Base-by-base conservation (phyloP, 2,888 invertebrate species). In the Glyphotaelius pellucidus region DNA sequence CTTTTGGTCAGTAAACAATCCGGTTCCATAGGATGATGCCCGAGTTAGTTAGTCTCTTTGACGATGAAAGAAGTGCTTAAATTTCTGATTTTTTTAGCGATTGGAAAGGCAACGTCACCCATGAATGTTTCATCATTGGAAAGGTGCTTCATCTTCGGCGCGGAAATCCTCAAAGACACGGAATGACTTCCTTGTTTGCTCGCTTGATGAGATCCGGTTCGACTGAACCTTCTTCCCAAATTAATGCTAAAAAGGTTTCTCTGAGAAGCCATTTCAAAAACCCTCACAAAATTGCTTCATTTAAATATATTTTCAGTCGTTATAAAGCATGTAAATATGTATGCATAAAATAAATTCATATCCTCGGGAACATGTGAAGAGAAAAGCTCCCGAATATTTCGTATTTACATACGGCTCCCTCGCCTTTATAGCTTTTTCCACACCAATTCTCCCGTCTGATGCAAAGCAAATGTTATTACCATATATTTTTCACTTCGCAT, bases 161-260 rank as follows among this genome's bases (percentile, higher is more conserved):
- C 83, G 83, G 83, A 83, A 83, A 83, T 83, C 35, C 83, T 83
- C 35, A 1, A 19, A 83, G 83, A 32, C 35, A 83, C 11, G 35
- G 35, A 25, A 35, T n/a, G 83, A 83, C 83, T 32, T 83, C 83
- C 31, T 11, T 83, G 35, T 83, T 15, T 83, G 83, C 35, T 83
- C 35, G 32, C 35, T 83, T 83, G 83, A 35, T 83, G 83, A 83
- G 83, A 83, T 32, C 15, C 35, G 67, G 83, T 83, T n/a, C 32
- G 83, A 35, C 83, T 83, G n/a, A 67, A 67, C 67, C 67, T 25
- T 67, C 67, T 67, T 25, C 25, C 67, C 67, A 67, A 67, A 67
- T 67, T 67, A 67, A 67, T 67, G 25, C 67, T n/a, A 25, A 67
- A 67, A 67, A 67, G 67, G 67, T 67, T 67, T 67, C 67, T 67